Evolutionary conservation across 2,113 vertebrate species (phyloP), one percentile per base, ranked within the genome.

Genomic region (Tautogolabrus adspersus): DNA sequence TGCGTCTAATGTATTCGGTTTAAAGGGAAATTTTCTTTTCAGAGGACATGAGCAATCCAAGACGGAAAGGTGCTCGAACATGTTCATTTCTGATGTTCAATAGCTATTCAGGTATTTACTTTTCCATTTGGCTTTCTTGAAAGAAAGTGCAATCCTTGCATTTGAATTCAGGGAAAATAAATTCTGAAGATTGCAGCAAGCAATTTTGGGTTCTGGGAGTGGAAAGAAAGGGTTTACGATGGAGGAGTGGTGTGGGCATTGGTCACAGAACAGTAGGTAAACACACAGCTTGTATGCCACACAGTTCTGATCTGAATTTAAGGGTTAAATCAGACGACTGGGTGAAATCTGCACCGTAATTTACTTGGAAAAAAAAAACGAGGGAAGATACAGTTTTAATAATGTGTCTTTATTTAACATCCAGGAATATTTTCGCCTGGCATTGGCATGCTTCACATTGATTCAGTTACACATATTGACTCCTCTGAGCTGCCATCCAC

Each of bases 181-280:
- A 75, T 80, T 83, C 38, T 23, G 56, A 81, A 77, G 85, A 73
- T 84, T 77, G 52, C 66, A 72, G 46, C 70, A 82, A 73, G 77
- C 74, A 77, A 83, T 91, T 91, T 81, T 44, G 71, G 83, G 65
- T 79, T 63, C 57, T 58, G 19, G 57, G 18, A 86, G 83, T 87
- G 87, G 66, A 84, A 77, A 89, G 66, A 89, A 92, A 67, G 69
- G 81, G 76, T 89, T 89, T 88, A 83, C 22, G 66, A 56, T 60
- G 72, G 47, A 77, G 68, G 62, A 55, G 71, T 63, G 67, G 67
- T 80, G 52, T 69, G 69, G 40, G 22, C 71, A 81, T 78, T 76
- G 63, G 84, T 88, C 85, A 84, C 80, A 81, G 59, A 71, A 42
- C 42, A 78, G 63, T 22, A 63, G 65, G 74, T 82, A 77, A 85